phyloP scores from a whole-genome alignment of 1,140 invertebrate genomes.

The Lucilia sericata region DNA sequence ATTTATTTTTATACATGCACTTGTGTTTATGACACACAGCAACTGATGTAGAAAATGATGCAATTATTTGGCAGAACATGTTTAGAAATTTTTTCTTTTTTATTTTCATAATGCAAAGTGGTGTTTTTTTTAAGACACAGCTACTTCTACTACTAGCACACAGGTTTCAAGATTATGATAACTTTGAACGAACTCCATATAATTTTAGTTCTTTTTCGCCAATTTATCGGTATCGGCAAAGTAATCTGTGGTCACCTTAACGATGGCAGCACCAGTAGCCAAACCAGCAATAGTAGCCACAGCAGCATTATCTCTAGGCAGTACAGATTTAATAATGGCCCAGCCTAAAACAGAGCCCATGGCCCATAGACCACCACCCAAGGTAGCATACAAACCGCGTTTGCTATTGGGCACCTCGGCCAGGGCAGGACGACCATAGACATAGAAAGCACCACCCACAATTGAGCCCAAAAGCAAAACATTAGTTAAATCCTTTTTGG shows the following conservation, averaged over 20 bases:
- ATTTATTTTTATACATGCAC: neutral
- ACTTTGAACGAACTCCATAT: constrained; percentile 43
- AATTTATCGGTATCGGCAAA: constrained; percentile 62
- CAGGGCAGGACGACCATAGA: constrained; percentile 73
- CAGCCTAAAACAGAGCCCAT: constrained; percentile 80
- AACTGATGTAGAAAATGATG: neutral
- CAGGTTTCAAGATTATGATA: constrained; percentile 14
- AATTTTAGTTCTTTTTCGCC: constrained; percentile 46
- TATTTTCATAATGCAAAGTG: neutral
- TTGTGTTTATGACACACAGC: neutral
- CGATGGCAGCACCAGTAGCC: constrained; percentile 72
- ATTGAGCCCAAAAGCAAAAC: constrained; percentile 71
- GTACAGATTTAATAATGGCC: constrained; percentile 76
- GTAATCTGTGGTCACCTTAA: constrained; percentile 75
- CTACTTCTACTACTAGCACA: constrained; percentile 29
- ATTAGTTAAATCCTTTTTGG: constrained; percentile 68
- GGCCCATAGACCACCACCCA: constrained; percentile 76
- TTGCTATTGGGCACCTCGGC: constrained; percentile 65
- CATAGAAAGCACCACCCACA: constrained; percentile 73
- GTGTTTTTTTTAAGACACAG: neutral
- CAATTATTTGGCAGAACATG: neutral
- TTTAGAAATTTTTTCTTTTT: neutral
- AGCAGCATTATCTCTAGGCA: constrained; percentile 74
- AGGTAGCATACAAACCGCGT: constrained; percentile 72
- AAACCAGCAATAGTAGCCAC: constrained; percentile 73